These are phyloP conservation scores for Gordius sp. DNA, from an alignment of 2,888 invertebrate species.

Conservation along the genomic window DNA sequence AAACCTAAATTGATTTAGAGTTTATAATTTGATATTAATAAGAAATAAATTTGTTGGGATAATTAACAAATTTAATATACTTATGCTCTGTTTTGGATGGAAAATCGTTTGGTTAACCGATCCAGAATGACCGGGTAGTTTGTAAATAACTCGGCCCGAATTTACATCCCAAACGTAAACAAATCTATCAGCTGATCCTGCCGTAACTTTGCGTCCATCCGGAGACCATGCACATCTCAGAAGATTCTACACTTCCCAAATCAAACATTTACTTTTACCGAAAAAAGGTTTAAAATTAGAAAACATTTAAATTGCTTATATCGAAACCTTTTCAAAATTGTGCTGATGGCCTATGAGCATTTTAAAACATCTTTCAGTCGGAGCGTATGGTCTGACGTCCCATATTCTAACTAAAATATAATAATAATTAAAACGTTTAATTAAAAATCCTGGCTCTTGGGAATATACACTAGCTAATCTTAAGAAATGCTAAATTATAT, in stretches of 20 bases:
- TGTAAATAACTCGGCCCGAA: conserved; percentile 63
- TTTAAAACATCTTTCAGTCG: conserved; percentile 68
- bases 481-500: too few relatives aligned
- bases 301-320: not conserved
- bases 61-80: conserved; percentile 29
- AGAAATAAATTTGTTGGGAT: conserved; percentile 14
- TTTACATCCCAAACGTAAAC: conserved; percentile 92
- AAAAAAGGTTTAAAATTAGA: not conserved
- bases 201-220: conserved; percentile 62
- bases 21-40: conserved; percentile 16
- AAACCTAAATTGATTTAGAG: not conserved
- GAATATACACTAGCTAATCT: too few relatives aligned
- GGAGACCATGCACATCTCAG: conserved; percentile 70
- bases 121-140: conserved; percentile 87
- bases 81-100: conserved; percentile 66
- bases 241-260: conserved; percentile 46
- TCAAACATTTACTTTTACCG: too few relatives aligned
- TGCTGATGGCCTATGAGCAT: conserved; percentile 73
- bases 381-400: conserved; percentile 82
- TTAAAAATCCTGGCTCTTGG: too few relatives aligned
- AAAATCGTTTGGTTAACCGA: conserved; percentile 85
- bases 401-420: conserved; percentile 47
- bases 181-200: conserved; percentile 77
- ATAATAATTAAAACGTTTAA: conserved; percentile 17
- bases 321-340: conserved; percentile 58